Evolutionary conservation across 2,113 vertebrate species (phyloP).

Genomic region (Epinephelus lanceolatus): DNA sequence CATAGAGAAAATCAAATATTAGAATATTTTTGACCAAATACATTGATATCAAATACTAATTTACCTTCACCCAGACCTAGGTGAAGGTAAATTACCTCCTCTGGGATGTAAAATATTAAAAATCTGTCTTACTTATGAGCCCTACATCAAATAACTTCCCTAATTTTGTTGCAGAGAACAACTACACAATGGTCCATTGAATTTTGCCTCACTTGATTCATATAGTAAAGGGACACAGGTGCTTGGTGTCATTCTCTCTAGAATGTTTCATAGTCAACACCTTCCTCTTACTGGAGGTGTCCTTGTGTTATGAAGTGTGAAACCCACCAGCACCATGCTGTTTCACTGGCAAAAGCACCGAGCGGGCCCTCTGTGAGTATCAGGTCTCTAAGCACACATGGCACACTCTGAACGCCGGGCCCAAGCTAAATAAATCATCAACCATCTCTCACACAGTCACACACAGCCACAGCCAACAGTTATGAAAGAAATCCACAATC

Average conservation of each 20-base stretch:
- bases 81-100: conserved; percentile 1
- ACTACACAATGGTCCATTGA: conserved; percentile 13
- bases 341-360: conserved; percentile 67
- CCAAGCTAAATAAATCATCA: conserved; percentile 77
- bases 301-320: conserved; percentile 65
- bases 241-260: conserved; percentile 37
- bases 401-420: conserved; percentile 49
- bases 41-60: no score
- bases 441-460: conserved; percentile 51
- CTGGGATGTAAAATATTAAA: conserved; percentile 8
- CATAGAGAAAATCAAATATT: no score
- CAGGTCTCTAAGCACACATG: conserved; percentile 74
- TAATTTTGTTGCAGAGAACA: neutral
- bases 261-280: conserved; percentile 64
- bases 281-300: conserved; percentile 58
- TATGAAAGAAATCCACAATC: conserved; percentile 47
- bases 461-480: conserved; percentile 57
- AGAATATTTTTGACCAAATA: no score
- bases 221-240: conserved; percentile 27
- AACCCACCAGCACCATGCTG: conserved; percentile 66
- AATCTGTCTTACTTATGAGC: neutral
- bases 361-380: conserved; percentile 69
- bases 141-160: neutral
- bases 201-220: conserved; percentile 2
- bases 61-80: no score